Evolutionary conservation across 2,113 vertebrate species (phyloP).

Genomic region (Psilopsiagon aurifrons): DNA sequence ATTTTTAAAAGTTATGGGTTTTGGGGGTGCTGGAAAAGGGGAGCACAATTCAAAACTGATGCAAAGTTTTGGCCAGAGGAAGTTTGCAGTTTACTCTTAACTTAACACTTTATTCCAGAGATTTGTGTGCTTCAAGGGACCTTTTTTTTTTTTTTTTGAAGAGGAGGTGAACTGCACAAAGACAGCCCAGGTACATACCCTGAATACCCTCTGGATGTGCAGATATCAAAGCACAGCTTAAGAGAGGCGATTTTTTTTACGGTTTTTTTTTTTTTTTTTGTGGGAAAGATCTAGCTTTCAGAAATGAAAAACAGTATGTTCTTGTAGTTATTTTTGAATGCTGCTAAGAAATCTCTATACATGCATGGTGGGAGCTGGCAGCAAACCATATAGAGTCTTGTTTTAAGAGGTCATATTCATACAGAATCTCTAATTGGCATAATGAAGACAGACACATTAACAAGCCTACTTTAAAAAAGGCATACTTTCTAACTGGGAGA

Average conservation of each 20-base stretch:
- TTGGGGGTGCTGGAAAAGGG: background rate
- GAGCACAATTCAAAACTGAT: slow-evolving; percentile 1
- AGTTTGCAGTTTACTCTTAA: slow-evolving; percentile 35
- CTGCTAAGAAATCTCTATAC: slow-evolving; percentile 53
- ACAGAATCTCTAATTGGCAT: slow-evolving; percentile 68
- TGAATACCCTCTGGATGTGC: slow-evolving; percentile 22
- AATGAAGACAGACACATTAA: slow-evolving; percentile 67
- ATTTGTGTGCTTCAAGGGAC: slow-evolving; percentile 13
- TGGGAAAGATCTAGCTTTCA: slow-evolving; percentile 40
- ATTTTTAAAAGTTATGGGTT: slow-evolving; percentile 75
- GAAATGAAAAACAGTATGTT: slow-evolving; percentile 63
- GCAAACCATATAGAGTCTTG: slow-evolving; percentile 61
- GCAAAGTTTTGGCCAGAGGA: slow-evolving; percentile 35
- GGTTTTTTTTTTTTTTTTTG: background rate
- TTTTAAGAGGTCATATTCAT: slow-evolving; percentile 67
- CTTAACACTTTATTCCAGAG: background rate
- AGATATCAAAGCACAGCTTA: background rate
- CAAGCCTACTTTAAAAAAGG: slow-evolving; percentile 71
- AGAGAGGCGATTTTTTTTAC: background rate
- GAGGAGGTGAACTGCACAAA: slow-evolving; percentile 6
- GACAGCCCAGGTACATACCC: slow-evolving; percentile 46
- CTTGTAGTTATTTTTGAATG: slow-evolving; percentile 63
- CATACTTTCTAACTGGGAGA: slow-evolving; percentile 72
- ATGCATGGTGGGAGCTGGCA: slow-evolving; percentile 68
- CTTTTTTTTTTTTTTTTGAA: background rate